Evolutionary conservation across 2,888 invertebrate genomes (phyloP).

Genomic region (Marasmarcha lunaedactyla): DNA sequence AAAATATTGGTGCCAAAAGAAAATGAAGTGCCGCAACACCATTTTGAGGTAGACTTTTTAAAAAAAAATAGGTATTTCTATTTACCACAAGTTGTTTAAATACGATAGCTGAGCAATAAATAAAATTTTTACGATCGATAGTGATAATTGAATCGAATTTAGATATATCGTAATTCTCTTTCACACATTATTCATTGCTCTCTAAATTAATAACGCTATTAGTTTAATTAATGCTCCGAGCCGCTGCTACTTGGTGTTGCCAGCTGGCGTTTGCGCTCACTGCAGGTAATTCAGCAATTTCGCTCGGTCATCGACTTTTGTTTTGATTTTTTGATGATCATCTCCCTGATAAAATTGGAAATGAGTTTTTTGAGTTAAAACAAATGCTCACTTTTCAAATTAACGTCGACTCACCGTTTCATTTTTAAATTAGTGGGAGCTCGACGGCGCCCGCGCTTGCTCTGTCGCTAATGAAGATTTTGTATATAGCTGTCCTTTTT

Average conservation of each 20-base stretch:
- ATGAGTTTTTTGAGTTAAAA: slow-evolving; percentile 38
- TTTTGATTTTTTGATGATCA: slow-evolving; percentile 46
- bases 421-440: slow-evolving; percentile 35
- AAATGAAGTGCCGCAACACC: slow-evolving; percentile 15
- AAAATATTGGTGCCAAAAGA: slow-evolving; percentile 46
- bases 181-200: background rate
- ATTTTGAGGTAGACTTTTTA: too few species aligned
- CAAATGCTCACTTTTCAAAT: slow-evolving; percentile 27
- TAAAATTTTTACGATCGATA: too few species aligned
- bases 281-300: slow-evolving; percentile 34
- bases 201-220: slow-evolving; percentile 1
- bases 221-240: background rate
- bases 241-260: too few species aligned
- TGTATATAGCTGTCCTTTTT: slow-evolving; percentile 59
- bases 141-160: too few species aligned
- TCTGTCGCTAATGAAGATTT: slow-evolving; percentile 55
- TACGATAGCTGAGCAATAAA: too few species aligned
- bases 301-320: slow-evolving; percentile 49
- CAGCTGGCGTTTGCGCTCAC: too few species aligned
- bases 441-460: slow-evolving; percentile 42
- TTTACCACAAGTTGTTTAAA: too few species aligned
- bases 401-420: slow-evolving; percentile 40
- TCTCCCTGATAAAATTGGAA: slow-evolving; percentile 43
- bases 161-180: too few species aligned
- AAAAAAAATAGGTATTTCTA: too few species aligned